Conservation (phyloP, 2,113 vertebrate species). For the Eubucco bourcierii region DNA sequence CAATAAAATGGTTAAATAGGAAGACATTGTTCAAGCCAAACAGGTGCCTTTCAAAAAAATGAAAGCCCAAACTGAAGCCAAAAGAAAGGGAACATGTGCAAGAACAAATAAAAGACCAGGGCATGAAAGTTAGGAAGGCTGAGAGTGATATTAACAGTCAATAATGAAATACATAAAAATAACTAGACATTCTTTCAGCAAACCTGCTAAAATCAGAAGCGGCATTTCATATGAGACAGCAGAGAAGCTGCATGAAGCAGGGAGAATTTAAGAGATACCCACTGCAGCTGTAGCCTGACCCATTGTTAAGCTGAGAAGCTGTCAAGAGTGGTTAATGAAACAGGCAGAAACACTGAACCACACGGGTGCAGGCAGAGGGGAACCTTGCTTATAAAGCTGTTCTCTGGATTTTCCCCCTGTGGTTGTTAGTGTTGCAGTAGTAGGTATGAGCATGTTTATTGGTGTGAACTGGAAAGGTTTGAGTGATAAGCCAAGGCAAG, state of each 20-base stretch:
- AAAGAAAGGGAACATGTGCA: neutral
- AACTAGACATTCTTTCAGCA: slow-evolving; percentile 20
- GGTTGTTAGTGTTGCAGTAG: neutral
- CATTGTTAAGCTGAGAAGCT: neutral
- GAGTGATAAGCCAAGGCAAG: neutral
- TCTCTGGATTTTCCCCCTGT: neutral
- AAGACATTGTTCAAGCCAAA: slow-evolving; percentile 32
- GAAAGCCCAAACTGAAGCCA: neutral
- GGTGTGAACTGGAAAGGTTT: neutral
- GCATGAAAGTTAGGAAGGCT: neutral
- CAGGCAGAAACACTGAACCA: neutral
- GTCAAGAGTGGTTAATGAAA: slow-evolving; percentile 19
- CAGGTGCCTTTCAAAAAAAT: slow-evolving; percentile 22
- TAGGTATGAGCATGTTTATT: neutral
- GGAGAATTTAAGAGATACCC: neutral
- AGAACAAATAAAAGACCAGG: slow-evolving; percentile 4
- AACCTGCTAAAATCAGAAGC: neutral
- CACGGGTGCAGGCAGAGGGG: neutral
- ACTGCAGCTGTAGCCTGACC: slow-evolving; percentile 11
- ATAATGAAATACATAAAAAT: slow-evolving; percentile 31
- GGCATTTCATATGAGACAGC: neutral
- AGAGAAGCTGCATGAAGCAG: neutral
- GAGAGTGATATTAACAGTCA: slow-evolving; percentile 19
- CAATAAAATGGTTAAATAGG: slow-evolving; percentile 18
- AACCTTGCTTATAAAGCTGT: neutral